These are phyloP conservation scores for Nannoperca australis DNA, from an alignment of 2,797 vertebrate species.

Conservation along the genomic window DNA sequence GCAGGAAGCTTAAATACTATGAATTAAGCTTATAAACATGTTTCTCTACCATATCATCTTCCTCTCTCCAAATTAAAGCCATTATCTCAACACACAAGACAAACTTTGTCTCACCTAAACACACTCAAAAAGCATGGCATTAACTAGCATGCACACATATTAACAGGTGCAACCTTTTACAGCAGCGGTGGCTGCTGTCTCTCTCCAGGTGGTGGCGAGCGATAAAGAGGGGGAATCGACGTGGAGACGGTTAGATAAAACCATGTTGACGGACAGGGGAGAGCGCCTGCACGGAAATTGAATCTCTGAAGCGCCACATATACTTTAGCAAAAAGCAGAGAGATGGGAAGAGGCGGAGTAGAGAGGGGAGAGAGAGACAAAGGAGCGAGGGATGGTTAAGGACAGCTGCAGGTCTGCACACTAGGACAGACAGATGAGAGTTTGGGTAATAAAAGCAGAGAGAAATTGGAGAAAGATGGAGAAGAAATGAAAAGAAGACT, in stretches of 20 bases:
- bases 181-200: slow-evolving; percentile 80
- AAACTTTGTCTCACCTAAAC: slow-evolving; percentile 8
- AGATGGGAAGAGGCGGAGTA: slow-evolving; percentile 68
- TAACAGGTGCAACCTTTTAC: slow-evolving; percentile 52
- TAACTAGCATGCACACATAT: slow-evolving; percentile 39
- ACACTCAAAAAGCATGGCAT: slow-evolving; percentile 41
- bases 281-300: slow-evolving; percentile 89
- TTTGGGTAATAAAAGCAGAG: slow-evolving; percentile 48
- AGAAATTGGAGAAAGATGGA: slow-evolving; percentile 39
- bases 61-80: not conserved
- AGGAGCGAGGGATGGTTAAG: slow-evolving; percentile 47
- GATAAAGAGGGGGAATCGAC: slow-evolving; percentile 91
- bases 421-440: slow-evolving; percentile 49
- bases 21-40: not conserved
- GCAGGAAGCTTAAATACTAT: not conserved
- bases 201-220: slow-evolving; percentile 86
- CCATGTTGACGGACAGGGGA: slow-evolving; percentile 83
- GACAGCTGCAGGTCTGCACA: slow-evolving; percentile 36
- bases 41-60: not conserved
- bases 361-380: slow-evolving; percentile 49
- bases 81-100: slow-evolving; percentile 25
- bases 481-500: slow-evolving; percentile 19
- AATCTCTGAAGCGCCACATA: slow-evolving; percentile 92
- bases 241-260: slow-evolving; percentile 88
- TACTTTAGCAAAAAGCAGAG: slow-evolving; percentile 88